Conservation (phyloP, 2,888 invertebrate species). For the Yponomeuta plumbellus region DNA sequence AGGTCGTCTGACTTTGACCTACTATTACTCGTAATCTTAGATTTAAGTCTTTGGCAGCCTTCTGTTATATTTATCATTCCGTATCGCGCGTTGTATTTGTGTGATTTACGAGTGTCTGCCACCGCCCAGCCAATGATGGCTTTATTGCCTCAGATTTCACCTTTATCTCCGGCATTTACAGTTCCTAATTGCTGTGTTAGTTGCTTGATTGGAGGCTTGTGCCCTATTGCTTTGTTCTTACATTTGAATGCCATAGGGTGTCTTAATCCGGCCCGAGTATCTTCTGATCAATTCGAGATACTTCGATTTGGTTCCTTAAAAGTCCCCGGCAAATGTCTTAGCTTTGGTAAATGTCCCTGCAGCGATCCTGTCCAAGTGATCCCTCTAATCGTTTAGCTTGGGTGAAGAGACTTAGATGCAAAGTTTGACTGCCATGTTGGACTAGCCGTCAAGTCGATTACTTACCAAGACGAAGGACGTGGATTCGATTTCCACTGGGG, state of each 20-base stretch:
- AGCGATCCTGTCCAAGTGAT: too few relatives aligned
- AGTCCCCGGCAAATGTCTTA: too few relatives aligned
- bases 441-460: too few relatives aligned
- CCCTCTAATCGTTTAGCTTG: too few relatives aligned
- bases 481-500: too few relatives aligned
- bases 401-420: too few relatives aligned
- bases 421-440: too few relatives aligned
- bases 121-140: conserved; percentile 28
- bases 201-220: conserved; percentile 7
- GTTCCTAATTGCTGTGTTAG: conserved; percentile 8
- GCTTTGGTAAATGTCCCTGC: too few relatives aligned
- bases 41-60: not conserved
- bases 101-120: conserved; percentile 13
- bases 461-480: too few relatives aligned
- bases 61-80: not conserved
- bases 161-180: conserved; percentile 12
- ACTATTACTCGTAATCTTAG: too few relatives aligned
- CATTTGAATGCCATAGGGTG: not conserved
- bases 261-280: not conserved
- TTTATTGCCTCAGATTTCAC: conserved; percentile 29
- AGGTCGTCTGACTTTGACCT: too few relatives aligned
- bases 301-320: not conserved
- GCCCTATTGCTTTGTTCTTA: conserved; percentile 5
- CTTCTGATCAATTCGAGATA: not conserved
- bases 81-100: not conserved